Conservation (phyloP, 2,888 invertebrate genomes). For the Homarus gammarus region DNA sequence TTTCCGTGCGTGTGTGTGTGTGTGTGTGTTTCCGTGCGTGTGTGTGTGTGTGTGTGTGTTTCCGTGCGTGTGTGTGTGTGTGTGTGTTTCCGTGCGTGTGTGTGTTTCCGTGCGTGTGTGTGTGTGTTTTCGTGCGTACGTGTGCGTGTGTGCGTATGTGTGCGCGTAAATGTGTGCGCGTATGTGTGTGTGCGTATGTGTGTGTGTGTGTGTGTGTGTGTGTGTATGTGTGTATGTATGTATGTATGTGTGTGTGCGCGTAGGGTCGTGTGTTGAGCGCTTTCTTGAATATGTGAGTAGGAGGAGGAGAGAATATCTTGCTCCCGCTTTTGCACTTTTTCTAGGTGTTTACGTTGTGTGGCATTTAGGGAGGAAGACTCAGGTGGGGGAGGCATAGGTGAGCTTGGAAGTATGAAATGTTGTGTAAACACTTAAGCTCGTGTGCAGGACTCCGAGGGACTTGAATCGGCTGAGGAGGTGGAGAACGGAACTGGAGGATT, state of each 20-base stretch:
- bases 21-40: slow-evolving; percentile 1
- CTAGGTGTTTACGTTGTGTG: too few relatives aligned
- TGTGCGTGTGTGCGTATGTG: neutral
- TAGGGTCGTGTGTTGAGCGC: neutral
- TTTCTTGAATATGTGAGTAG: too few relatives aligned
- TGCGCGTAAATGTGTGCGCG: neutral
- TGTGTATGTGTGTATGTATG: neutral
- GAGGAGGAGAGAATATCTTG: too few relatives aligned
- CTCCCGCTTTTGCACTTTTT: too few relatives aligned
- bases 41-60: slow-evolving; percentile 22
- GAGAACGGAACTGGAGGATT: too few relatives aligned
- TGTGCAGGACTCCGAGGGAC: too few relatives aligned
- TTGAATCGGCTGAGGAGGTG: too few relatives aligned
- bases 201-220: neutral
- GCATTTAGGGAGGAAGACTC: too few relatives aligned
- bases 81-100: neutral
- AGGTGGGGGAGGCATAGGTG: too few relatives aligned
- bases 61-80: slow-evolving; percentile 8
- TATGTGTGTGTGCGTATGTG: neutral
- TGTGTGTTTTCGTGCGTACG: slow-evolving; percentile 20
- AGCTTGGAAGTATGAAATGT: too few relatives aligned
- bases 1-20: slow-evolving; percentile 2
- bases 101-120: slow-evolving; percentile 10
- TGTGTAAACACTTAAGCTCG: too few relatives aligned
- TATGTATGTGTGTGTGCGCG: slow-evolving; percentile 23